Conservation (phyloP, 2,888 invertebrate genomes). For the Thalpophila matura region DNA sequence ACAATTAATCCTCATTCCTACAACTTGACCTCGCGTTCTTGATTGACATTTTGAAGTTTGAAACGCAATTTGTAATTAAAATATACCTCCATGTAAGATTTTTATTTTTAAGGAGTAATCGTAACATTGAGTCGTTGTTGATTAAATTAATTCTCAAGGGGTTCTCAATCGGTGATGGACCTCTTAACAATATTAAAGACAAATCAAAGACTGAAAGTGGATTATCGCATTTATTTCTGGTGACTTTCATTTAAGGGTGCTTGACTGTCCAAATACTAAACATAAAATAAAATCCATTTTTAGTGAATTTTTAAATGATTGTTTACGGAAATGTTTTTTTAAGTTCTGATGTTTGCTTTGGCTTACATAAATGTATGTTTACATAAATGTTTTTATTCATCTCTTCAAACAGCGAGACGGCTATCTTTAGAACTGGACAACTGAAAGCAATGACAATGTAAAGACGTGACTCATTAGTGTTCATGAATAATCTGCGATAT, state of each 20-base stretch:
- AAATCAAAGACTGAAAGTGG: constrained; percentile 3
- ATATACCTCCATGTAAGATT: constrained; percentile 23
- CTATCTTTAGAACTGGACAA: constrained; percentile 24
- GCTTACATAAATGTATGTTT: not conserved
- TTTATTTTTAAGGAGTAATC: constrained; percentile 18
- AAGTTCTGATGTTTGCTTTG: too few relatives aligned
- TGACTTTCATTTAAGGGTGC: not conserved
- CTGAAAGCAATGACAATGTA: constrained; percentile 26
- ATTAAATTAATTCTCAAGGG: not conserved
- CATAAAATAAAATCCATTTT: not conserved
- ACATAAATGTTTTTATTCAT: not conserved
- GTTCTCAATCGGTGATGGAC: not conserved
- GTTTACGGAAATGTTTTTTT: not conserved
- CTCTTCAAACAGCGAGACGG: not conserved
- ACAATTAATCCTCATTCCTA: constrained; percentile 70
- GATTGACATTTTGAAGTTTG: constrained; percentile 66
- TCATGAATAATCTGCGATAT: constrained; percentile 67
- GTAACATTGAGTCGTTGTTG: not conserved
- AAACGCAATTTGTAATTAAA: constrained; percentile 57
- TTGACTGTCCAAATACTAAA: not conserved
- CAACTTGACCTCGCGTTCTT: constrained; percentile 64
- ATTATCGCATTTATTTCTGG: not conserved
- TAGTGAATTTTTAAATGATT: not conserved
- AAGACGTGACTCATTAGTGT: constrained; percentile 67
- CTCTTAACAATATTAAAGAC: constrained; percentile 9